phyloP scores from a whole-genome alignment of 2,113 vertebrate species.

The Cyrtonyx montezumae region DNA sequence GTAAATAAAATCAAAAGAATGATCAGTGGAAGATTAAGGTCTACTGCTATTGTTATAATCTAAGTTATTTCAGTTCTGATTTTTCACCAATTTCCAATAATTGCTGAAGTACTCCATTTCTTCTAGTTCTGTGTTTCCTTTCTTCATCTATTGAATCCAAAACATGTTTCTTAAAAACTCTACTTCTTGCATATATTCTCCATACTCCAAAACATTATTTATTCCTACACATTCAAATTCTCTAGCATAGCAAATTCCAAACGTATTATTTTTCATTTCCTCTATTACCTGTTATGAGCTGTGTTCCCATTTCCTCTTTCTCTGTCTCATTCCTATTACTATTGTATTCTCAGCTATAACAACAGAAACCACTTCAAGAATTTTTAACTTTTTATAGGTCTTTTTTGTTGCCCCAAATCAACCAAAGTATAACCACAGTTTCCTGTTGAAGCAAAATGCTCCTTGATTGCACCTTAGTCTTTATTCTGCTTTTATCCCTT shows the following conservation, averaged over 20 bases:
- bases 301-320: not conserved
- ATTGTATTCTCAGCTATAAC: not conserved
- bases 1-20: not conserved
- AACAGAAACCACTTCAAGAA: not conserved
- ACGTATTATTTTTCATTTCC: not conserved
- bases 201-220: not conserved
- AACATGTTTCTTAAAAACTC: not conserved
- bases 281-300: not conserved
- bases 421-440: not conserved
- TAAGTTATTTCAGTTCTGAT: not conserved
- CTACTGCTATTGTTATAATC: not conserved
- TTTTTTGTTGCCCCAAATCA: not conserved
- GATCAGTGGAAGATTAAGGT: not conserved
- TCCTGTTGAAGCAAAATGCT: not conserved
- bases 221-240: not conserved
- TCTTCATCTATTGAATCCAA: not conserved
- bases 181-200: not conserved
- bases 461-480: not conserved
- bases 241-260: not conserved
- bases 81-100: not conserved
- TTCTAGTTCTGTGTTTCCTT: not conserved
- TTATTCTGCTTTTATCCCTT: not conserved
- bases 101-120: not conserved
- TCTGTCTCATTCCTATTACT: not conserved
- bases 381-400: not conserved